phyloP scores from a whole-genome alignment of 1,140 invertebrate genomes.

The Vanessa tameamea region DNA sequence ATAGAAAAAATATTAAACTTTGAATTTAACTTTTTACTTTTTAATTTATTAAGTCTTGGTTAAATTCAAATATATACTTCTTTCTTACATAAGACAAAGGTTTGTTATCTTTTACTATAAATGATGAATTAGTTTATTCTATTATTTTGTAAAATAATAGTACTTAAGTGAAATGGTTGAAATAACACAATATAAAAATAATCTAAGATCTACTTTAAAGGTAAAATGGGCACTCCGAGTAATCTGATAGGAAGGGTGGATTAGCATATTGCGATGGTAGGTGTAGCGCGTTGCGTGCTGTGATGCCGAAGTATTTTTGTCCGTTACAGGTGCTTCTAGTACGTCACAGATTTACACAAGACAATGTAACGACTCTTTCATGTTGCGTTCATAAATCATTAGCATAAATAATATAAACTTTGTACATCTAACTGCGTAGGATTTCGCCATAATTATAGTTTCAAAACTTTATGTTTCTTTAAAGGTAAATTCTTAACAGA shows the following conservation, averaged over 20 bases:
- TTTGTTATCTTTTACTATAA: too few species aligned
- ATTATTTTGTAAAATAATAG: too few species aligned
- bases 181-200: neutral
- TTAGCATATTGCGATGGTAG: conserved; percentile 36
- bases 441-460: neutral
- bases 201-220: conserved; percentile 27
- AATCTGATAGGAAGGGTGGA: conserved; percentile 26
- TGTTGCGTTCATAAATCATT: conserved; percentile 34
- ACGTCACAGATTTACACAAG: conserved; percentile 35
- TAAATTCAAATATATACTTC: too few species aligned
- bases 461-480: neutral
- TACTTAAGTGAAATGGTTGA: neutral
- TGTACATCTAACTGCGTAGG: conserved; percentile 11
- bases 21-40: too few species aligned
- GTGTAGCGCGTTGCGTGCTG: conserved; percentile 28
- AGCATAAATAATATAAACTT: conserved; percentile 28
- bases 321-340: conserved; percentile 32
- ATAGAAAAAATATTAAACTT: too few species aligned
- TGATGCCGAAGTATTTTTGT: conserved; percentile 26
- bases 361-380: conserved; percentile 35
- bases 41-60: too few species aligned
- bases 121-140: neutral
- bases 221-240: conserved; percentile 15
- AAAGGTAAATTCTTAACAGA: neutral
- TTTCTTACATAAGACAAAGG: too few species aligned